Percentiles rank a stretch among this genome's conserved stretches.
These are phyloP conservation scores for Leptopilina myrica DNA, from an alignment of 2,888 invertebrate species.

Conservation along the genomic window DNA sequence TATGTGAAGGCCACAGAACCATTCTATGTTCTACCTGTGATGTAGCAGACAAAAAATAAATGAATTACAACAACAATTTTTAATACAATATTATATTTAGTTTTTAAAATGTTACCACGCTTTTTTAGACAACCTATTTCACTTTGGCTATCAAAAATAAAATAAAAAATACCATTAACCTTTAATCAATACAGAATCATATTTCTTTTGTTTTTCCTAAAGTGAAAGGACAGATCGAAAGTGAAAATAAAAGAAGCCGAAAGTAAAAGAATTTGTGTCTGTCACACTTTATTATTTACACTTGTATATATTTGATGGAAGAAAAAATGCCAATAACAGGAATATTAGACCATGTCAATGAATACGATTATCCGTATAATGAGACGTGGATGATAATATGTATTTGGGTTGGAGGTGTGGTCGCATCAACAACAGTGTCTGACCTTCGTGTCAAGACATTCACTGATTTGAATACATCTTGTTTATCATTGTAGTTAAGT, in stretches of 20 bases:
- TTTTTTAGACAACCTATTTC: too few relatives aligned
- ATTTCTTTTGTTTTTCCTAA: too few relatives aligned
- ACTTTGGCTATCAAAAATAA: too few relatives aligned
- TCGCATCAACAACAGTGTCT: slow-evolving; percentile 20
- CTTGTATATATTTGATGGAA: background rate
- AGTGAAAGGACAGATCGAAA: background rate
- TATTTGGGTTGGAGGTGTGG: slow-evolving; percentile 34
- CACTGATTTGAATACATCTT: slow-evolving; percentile 37
- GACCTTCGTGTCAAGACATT: slow-evolving; percentile 34
- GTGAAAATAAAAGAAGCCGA: background rate
- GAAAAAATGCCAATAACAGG: slow-evolving; percentile 8
- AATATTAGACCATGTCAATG: slow-evolving; percentile 18
- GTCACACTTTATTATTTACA: background rate
- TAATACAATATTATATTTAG: too few relatives aligned
- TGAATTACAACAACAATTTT: too few relatives aligned
- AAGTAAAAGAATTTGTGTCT: background rate
- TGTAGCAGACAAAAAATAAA: too few relatives aligned
- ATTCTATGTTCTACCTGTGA: too few relatives aligned
- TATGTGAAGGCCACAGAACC: too few relatives aligned
- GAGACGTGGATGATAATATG: slow-evolving; percentile 30
- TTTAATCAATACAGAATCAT: too few relatives aligned
- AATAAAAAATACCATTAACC: too few relatives aligned
- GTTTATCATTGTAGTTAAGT: slow-evolving; percentile 37
- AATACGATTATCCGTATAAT: slow-evolving; percentile 29
- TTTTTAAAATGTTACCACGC: too few relatives aligned